Conservation (phyloP, 2,113 vertebrate genomes). For the Silurus glanis region DNA sequence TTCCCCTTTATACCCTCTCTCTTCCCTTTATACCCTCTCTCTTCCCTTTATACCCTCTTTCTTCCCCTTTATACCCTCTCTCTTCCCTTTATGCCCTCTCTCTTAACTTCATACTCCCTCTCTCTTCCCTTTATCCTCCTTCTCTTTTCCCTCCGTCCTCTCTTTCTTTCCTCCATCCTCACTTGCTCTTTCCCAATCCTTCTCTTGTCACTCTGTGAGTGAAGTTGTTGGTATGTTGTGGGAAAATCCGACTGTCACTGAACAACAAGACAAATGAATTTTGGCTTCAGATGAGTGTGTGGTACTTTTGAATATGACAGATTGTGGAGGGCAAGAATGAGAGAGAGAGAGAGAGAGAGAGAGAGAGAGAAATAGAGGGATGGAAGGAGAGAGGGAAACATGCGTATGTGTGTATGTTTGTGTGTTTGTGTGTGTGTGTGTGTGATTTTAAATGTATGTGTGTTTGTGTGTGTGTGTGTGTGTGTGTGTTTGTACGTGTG, state of each 20-base stretch:
- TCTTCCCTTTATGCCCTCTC: no score
- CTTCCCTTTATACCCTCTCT: no score
- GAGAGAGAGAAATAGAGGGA: neutral
- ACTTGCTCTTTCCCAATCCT: no score
- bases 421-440: neutral
- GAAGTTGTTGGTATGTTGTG: slow-evolving; percentile 10
- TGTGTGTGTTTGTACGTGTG: no score
- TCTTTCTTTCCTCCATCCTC: neutral
- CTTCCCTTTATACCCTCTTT: no score
- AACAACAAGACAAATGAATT: slow-evolving; percentile 28
- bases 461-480: no score
- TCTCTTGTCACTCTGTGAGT: neutral
- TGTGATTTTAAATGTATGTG: no score
- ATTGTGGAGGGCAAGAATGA: neutral
- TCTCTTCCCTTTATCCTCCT: no score
- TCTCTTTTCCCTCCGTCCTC: neutral
- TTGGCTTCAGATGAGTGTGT: slow-evolving; percentile 18
- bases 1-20: no score
- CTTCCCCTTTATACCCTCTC: no score
- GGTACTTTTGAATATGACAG: slow-evolving; percentile 30
- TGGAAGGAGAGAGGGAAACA: neutral
- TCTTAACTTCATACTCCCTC: no score
- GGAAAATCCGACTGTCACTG: slow-evolving; percentile 29
- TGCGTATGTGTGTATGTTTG: neutral
- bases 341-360: slow-evolving; percentile 3